These are phyloP conservation scores for Catocala fraxini DNA, from an alignment of 2,888 invertebrate species.

Conservation along the genomic window DNA sequence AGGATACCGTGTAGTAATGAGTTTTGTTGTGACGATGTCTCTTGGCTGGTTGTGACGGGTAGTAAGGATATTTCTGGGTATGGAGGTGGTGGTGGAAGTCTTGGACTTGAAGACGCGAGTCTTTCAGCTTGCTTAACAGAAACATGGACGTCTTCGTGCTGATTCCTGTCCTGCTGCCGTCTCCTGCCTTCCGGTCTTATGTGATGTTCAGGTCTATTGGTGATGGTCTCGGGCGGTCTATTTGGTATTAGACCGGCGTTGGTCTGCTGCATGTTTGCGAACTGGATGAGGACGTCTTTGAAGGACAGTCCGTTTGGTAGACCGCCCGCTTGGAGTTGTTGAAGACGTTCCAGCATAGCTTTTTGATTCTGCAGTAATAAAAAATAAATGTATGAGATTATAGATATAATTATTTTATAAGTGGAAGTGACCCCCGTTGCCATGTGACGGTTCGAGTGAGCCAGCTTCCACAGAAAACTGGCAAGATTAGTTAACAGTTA, in stretches of 20 bases:
- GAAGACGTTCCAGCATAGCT: slow-evolving; percentile 79
- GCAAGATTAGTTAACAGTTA: too few species aligned
- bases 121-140: slow-evolving; percentile 68
- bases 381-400: not conserved
- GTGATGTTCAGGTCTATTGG: slow-evolving; percentile 71
- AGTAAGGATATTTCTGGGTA: slow-evolving; percentile 94
- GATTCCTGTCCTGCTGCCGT: slow-evolving; percentile 59
- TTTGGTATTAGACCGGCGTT: slow-evolving; percentile 70
- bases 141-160: slow-evolving; percentile 62
- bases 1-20: slow-evolving; percentile 93
- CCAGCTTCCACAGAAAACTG: too few species aligned
- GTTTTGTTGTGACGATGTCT: slow-evolving; percentile 81
- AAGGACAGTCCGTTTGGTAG: slow-evolving; percentile 86
- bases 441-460: too few species aligned
- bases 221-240: slow-evolving; percentile 69
- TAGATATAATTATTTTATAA: not conserved
- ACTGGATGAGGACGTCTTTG: slow-evolving; percentile 92
- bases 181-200: slow-evolving; percentile 66
- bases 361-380: slow-evolving; percentile 76
- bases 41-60: slow-evolving; percentile 87
- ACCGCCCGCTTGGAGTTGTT: slow-evolving; percentile 81
- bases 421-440: too few species aligned
- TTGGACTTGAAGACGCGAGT: slow-evolving; percentile 72
- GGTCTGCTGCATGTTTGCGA: slow-evolving; percentile 88
- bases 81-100: slow-evolving; percentile 89